phyloP scores from a whole-genome alignment of 2,888 invertebrate genomes.

The Amphimallon solstitiale region DNA sequence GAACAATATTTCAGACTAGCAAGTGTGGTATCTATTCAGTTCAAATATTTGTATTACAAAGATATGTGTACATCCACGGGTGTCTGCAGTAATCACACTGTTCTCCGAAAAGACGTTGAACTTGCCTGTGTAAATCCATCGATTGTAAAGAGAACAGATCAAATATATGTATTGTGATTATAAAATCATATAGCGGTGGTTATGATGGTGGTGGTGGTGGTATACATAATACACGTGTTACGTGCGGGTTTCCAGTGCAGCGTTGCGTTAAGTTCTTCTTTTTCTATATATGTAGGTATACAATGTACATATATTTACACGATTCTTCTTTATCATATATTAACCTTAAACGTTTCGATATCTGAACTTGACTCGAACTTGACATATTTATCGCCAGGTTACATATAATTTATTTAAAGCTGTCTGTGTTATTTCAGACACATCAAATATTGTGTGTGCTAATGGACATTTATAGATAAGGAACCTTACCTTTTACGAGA shows the following conservation, averaged over 20 bases:
- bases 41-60: constrained; percentile 5
- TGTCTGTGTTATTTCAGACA: constrained; percentile 11
- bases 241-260: too few relatives aligned
- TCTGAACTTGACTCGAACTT: constrained; percentile 44
- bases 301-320: constrained; percentile 9
- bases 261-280: too few relatives aligned
- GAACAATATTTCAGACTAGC: too few relatives aligned
- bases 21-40: background rate
- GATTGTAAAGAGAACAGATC: constrained; percentile 37
- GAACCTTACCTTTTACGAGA: too few relatives aligned
- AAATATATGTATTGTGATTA: constrained; percentile 38
- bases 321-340: constrained; percentile 38
- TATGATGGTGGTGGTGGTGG: too few relatives aligned
- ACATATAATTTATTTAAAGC: constrained; percentile 21
- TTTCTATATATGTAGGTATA: background rate
- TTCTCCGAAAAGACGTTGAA: constrained; percentile 38
- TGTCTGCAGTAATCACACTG: background rate
- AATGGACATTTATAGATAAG: background rate
- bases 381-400: constrained; percentile 43
- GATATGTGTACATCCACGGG: too few relatives aligned
- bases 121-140: constrained; percentile 15
- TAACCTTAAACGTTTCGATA: constrained; percentile 33
- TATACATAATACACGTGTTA: too few relatives aligned
- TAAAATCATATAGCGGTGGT: background rate
- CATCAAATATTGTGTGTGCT: constrained; percentile 8